Evolutionary conservation across 2,888 invertebrate species (phyloP), one percentile per base, ranked within the genome.

Genomic region (Neocrepidodera transversa): DNA sequence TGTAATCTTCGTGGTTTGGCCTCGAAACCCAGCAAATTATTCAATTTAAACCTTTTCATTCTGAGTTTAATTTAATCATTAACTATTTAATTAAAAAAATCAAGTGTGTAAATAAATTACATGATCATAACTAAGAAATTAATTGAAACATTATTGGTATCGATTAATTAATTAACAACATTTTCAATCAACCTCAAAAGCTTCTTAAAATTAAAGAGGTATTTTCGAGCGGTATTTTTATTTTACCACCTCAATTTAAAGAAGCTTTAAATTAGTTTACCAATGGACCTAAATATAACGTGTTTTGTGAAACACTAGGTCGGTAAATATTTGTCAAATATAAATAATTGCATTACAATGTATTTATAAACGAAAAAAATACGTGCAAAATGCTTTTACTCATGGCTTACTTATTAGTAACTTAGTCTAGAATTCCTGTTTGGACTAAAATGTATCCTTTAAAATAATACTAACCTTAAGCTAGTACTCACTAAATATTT

Each of bases 321-420:
- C 43, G 7, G 10, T 6, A 40, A 40, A 18, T 40, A 16, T 10
- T 43, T 23, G 23, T 8, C 10, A 26, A 43, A 43, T 23, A 43
- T n/a, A 26, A 6, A n/a, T n/a, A n/a, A 43, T 13, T 43, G n/a
- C 43, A 43, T 3, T 26, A 26, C 6, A 30, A 17, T 38, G 13
- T 38, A 4, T 35, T 35, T 35, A 10, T 13, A 35, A 7, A 6
- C 38, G 10, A 17, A 2, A 17, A 5, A 38, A 38, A 38, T 38
- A 45, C 18, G 13, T 45, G 26, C 23, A 45, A 26, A n/a, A 45
- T 45, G 45, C 45, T 42, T 42, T 13, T 42, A 42, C 10, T 45
- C 45, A 45, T 45, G 16, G 45, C 45, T 45, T 45, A 16, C 16
- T 43, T 43, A 43, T 43, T 43, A 43, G 45, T 45, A 45, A 45